A percentile compares a stretch with the other conserved stretches of the same genome.
Evolutionary conservation across 2,797 vertebrate genomes (phyloP).

Genomic region (Antrozous pallidus): DNA sequence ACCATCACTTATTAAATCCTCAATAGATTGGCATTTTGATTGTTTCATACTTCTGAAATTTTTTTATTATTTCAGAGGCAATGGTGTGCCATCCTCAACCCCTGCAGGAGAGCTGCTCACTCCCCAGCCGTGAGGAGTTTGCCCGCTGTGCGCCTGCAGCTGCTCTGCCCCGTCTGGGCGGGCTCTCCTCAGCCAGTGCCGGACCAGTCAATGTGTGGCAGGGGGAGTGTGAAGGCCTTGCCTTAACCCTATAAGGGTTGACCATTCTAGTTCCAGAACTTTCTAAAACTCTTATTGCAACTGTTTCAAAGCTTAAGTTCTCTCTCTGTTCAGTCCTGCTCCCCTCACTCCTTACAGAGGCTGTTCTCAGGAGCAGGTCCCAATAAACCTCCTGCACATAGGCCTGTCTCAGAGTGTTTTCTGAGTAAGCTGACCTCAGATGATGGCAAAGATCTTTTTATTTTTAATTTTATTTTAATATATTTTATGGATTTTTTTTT

Average conservation of each 20-base stretch:
- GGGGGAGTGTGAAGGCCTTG: background rate
- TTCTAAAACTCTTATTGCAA: background rate
- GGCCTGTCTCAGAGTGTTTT: background rate
- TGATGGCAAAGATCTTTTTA: background rate
- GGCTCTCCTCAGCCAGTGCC: background rate
- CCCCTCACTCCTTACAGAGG: background rate
- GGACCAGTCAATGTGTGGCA: background rate
- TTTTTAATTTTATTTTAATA: too few relatives aligned
- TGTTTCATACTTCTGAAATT: background rate
- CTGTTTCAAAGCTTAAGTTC: background rate
- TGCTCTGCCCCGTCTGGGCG: background rate
- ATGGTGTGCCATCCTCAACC: background rate
- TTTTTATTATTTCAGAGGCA: background rate
- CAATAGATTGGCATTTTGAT: background rate
- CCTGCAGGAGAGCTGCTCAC: background rate
- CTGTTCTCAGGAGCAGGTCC: background rate
- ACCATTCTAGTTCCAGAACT: background rate
- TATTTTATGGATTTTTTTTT: too few relatives aligned
- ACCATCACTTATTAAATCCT: background rate
- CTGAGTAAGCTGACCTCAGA: background rate
- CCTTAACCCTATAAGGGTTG: too few relatives aligned
- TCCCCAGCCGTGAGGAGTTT: background rate
- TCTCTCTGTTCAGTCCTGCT: background rate
- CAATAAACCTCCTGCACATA: background rate
- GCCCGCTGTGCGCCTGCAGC: background rate